Conservation (phyloP, 2,888 invertebrate species). For the Acrocyrtus sp. region DNA sequence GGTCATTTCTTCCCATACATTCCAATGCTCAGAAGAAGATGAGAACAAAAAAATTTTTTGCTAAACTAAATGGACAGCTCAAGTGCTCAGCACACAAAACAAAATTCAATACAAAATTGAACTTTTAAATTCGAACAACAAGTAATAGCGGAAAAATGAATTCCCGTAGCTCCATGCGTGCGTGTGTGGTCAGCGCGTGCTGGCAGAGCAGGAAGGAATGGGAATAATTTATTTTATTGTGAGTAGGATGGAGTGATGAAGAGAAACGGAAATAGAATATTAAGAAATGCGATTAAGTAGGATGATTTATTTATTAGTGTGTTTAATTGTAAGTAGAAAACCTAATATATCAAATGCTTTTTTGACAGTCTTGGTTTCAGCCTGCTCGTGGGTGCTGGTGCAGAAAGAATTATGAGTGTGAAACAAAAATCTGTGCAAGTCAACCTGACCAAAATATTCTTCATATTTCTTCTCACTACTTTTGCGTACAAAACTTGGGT, state of each 20-base stretch:
- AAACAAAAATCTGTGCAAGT: constrained; percentile 61
- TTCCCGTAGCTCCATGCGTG: too few relatives aligned
- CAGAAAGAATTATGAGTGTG: constrained; percentile 68
- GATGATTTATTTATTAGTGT: constrained; percentile 60
- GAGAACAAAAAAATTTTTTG: too few relatives aligned
- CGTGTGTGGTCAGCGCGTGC: too few relatives aligned
- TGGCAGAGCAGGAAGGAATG: neutral
- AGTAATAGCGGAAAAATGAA: too few relatives aligned
- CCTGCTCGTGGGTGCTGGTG: constrained; percentile 79
- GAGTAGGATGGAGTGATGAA: neutral
- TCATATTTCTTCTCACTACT: constrained; percentile 71
- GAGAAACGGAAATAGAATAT: constrained; percentile 48
- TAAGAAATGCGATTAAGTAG: constrained; percentile 55
- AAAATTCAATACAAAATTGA: too few relatives aligned
- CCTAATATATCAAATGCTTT: constrained; percentile 59
- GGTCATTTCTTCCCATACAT: constrained; percentile 17
- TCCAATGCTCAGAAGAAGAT: too few relatives aligned
- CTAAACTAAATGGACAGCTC: too few relatives aligned
- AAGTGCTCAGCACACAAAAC: too few relatives aligned
- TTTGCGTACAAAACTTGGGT: constrained; percentile 76
- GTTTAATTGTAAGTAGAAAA: constrained; percentile 61
- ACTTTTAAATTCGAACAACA: too few relatives aligned
- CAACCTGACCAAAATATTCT: constrained; percentile 71
- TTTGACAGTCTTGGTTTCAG: constrained; percentile 80
- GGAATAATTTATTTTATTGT: neutral